Evolutionary conservation across 2,113 vertebrate genomes (phyloP).

Genomic region (Etheostoma cragini): DNA sequence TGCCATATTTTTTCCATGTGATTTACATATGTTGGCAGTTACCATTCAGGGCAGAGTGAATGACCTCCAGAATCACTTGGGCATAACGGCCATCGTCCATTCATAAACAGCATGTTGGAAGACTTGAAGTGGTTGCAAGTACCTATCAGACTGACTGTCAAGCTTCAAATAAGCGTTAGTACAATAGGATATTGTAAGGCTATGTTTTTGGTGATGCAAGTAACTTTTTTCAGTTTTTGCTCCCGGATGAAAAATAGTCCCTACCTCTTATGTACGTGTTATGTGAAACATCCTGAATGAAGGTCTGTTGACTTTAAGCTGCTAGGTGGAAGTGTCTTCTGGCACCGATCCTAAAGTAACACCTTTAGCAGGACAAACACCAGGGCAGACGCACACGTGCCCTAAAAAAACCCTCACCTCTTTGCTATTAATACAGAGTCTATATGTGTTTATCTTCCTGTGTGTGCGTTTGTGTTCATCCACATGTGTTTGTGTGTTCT

Average conservation of each 20-base stretch:
- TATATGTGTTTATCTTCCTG: conserved; percentile 59
- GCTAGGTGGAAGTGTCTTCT: conserved; percentile 34
- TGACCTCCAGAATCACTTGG: neutral
- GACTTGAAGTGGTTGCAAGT: neutral
- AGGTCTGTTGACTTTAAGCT: conserved; percentile 25
- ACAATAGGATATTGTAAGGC: neutral
- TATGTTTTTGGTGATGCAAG: neutral
- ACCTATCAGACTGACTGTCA: neutral
- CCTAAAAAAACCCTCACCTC: conserved; percentile 46
- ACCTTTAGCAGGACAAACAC: conserved; percentile 52
- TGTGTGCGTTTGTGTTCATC: conserved; percentile 34
- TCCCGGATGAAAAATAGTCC: conserved; percentile 4
- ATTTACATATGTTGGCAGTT: neutral
- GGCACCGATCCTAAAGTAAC: conserved; percentile 61
- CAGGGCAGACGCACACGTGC: conserved; percentile 2
- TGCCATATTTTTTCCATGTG: neutral
- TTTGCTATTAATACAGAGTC: conserved; percentile 61
- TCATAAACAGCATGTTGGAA: neutral
- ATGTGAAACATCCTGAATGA: conserved; percentile 44
- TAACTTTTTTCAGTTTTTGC: neutral
- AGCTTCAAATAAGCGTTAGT: neutral
- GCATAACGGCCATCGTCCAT: neutral
- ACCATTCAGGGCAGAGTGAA: neutral
- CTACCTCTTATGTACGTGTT: neutral
- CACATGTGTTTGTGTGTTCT: conserved; percentile 47